A percentile compares a stretch with the other conserved stretches of the same genome.
Evolutionary conservation across 2,888 invertebrate genomes (phyloP).

Genomic region (Pachydiplax longipennis): DNA sequence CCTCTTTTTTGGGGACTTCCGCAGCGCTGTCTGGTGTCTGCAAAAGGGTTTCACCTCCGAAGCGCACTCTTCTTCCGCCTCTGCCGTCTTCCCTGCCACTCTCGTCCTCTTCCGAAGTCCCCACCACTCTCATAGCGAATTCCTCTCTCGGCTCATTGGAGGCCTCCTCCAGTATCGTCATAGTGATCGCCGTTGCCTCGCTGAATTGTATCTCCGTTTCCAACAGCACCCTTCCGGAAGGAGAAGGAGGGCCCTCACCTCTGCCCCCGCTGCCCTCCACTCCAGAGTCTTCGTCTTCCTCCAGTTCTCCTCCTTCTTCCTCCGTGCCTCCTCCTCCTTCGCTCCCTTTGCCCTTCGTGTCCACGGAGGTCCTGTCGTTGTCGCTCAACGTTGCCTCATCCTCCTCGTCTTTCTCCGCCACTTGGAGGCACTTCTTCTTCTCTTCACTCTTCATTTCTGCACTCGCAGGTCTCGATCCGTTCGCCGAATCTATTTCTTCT

Average conservation of each 20-base stretch:
- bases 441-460: slow-evolving; percentile 9
- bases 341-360: slow-evolving; percentile 49
- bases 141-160: slow-evolving; percentile 33
- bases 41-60: slow-evolving; percentile 86
- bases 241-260: slow-evolving; percentile 29
- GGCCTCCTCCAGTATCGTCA: slow-evolving; percentile 79
- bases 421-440: slow-evolving; percentile 9
- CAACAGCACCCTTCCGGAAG: slow-evolving; percentile 67
- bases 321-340: slow-evolving; percentile 56
- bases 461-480: background rate
- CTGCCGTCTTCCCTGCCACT: background rate
- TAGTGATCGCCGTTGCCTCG: slow-evolving; percentile 80
- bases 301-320: slow-evolving; percentile 52
- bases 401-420: slow-evolving; percentile 45
- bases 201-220: slow-evolving; percentile 85
- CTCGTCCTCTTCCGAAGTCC: background rate
- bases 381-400: slow-evolving; percentile 50
- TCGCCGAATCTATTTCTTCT: slow-evolving; percentile 18
- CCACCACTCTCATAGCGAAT: slow-evolving; percentile 10
- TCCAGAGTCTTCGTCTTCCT: slow-evolving; percentile 54
- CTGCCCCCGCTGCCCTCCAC: slow-evolving; percentile 48
- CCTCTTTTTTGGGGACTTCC: slow-evolving; percentile 23
- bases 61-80: slow-evolving; percentile 71
- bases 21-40: slow-evolving; percentile 68
- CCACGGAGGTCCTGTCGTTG: slow-evolving; percentile 47